Conservation (phyloP, 2,113 vertebrate species). For the Corythaeola cristata region DNA sequence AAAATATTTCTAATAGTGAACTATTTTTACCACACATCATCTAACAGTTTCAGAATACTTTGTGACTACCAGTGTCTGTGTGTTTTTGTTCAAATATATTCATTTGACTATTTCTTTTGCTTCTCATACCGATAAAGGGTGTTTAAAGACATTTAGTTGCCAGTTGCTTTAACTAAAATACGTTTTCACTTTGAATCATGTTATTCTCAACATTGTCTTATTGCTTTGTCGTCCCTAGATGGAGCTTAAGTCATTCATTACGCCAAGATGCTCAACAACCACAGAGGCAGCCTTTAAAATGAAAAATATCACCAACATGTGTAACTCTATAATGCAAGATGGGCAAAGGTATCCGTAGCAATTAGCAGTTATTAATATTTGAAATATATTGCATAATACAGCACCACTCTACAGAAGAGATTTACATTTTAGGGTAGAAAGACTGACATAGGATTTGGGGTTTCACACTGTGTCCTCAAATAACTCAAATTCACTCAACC, state of each 20-base stretch:
- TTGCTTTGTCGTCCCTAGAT: neutral
- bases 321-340: fast-evolving
- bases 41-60: neutral
- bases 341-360: neutral
- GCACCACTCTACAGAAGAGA: neutral
- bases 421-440: neutral
- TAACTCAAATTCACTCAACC: neutral
- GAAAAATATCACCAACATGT: neutral
- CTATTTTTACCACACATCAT: neutral
- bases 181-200: neutral
- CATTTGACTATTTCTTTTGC: neutral
- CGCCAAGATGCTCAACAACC: neutral
- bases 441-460: neutral
- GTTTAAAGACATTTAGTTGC: neutral
- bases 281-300: neutral
- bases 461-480: neutral
- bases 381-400: neutral
- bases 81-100: neutral
- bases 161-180: neutral
- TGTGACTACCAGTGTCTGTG: neutral
- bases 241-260: neutral
- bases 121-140: neutral
- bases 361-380: neutral
- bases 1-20: neutral
- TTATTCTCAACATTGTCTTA: neutral